These are phyloP conservation scores for Pantherophis alleghaniensis DNA, from an alignment of 2,797 vertebrate species.

Conservation along the genomic window DNA sequence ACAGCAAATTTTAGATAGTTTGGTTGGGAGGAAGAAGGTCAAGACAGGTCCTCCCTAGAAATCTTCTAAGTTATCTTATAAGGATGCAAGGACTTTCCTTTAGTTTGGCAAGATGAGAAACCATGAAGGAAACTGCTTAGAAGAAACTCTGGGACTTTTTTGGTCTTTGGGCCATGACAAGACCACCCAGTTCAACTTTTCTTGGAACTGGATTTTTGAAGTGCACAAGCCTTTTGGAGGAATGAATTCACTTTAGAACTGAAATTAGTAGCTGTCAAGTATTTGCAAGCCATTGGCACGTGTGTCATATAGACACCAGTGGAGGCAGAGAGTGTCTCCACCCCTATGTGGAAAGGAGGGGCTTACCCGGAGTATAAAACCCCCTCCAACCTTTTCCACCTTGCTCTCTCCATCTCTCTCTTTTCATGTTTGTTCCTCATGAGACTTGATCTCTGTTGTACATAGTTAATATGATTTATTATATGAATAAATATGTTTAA, in stretches of 20 bases:
- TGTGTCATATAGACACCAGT: too few relatives aligned
- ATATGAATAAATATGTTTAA: too few relatives aligned
- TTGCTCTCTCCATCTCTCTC: too few relatives aligned
- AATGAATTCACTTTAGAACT: background rate
- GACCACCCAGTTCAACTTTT: background rate
- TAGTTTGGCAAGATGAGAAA: background rate
- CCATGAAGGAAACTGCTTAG: background rate
- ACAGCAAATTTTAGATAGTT: background rate
- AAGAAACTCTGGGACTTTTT: background rate
- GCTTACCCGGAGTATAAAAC: too few relatives aligned
- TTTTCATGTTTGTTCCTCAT: too few relatives aligned
- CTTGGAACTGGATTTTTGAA: background rate
- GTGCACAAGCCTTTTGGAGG: background rate
- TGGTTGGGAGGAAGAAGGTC: background rate
- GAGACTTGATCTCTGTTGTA: too few relatives aligned
- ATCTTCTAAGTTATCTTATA: background rate
- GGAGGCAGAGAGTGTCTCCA: too few relatives aligned
- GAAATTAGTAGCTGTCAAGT: background rate
- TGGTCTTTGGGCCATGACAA: background rate
- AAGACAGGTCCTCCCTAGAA: background rate
- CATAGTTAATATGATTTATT: too few relatives aligned
- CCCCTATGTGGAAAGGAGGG: too few relatives aligned
- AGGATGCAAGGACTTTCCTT: background rate
- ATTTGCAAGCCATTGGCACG: too few relatives aligned
- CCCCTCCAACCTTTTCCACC: too few relatives aligned